Evolutionary conservation across 2,888 invertebrate genomes (phyloP), one percentile per base, ranked within the genome.

Genomic region (Plusia festucae): DNA sequence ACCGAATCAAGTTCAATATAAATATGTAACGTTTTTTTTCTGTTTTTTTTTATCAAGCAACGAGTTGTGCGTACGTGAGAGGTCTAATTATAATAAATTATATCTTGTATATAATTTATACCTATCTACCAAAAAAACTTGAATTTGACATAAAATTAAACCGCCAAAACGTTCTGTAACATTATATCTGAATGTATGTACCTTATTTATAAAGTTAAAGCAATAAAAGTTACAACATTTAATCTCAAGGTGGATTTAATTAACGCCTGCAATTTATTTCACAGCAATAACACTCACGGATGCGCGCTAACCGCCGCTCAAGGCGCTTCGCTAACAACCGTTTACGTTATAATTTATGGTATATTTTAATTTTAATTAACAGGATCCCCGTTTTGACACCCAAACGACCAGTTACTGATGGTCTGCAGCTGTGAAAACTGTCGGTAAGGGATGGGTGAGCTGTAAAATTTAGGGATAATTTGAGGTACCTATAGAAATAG

Each of bases 341-440:
- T 72, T 82, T 83, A 83, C 75, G 79, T 79, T 78, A 87, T 85
- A 89, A 87, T 87, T 89, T 86, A 90, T 88, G 84, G 81, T 81
- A 81, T 82, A 87, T 87, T 89, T 87, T 83, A 84, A 88, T 85
- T 86, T 87, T 89, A 88, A 90, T 89, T 88, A 88, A 87, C 85
- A 80, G 72, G 63, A 82, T 79, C 79, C 78, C 70, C 54, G 49
- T 70, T 60, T 76, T 79, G 79, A 73, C 77, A 64, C 73, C 65
- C 22, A 69, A 74, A 73, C 64, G 69, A 72, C 60, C 68, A 78
- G 62, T 62, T 65, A 66, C 65, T 72, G 70, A 70, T 65, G 53
- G 59, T 52, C 16, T 46, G 40, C 53, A 15, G 63, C 70, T 75
- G 61, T 75, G 20, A 56, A 32, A 8, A 60, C 18, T 55, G 16